Evolutionary conservation across 2,888 invertebrate genomes (phyloP), one percentile per base, ranked within the genome.

Genomic region (Fissipunctia ypsillon): DNA sequence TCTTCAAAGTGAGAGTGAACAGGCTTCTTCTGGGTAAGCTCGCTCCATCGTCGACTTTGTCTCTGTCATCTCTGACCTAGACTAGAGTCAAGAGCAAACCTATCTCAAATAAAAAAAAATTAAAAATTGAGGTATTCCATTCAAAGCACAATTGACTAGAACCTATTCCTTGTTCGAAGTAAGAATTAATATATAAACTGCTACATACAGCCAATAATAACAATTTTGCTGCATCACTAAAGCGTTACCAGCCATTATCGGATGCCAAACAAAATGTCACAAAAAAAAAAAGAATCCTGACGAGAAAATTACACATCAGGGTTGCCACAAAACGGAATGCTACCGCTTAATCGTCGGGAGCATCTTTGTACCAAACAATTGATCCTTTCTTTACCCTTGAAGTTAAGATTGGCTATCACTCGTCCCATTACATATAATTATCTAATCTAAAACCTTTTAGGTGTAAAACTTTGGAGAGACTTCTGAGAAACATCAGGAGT

Each of bases 381-480:
- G 89, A 78, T 82, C 84, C 82, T 87, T 80, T 86, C 83, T 84
- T 89, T 90, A 88, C 90, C 90, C 91, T 90, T 89, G 88, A 85
- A 90, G 84, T 78, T 82, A 78, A 89, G 88, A 85, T 88, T 85
- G 89, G 89, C 91, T 92, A 93, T 93, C 93, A 91, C 91, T 90
- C 88, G 78, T 85, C 91, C 90, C 90, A 90, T 93, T 93, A 93
- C 93, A 87, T 94, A 91, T 96, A 96, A 96, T 96, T 96, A 96
- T 94, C 94, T 93, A 95, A 95, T 96, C 96, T 90, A 95, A 95
- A 96, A 96, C 95, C 96, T 96, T 96, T 96, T 96, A 96, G 91
- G 90, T 92, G 93, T 90, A 91, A 91, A 93, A 88, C 87, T 90
- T 88, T 91, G 90, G 88, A 93, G 92, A 93, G 90, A 93, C 91